Percentiles rank a stretch among this genome's conserved stretches.
Conservation (phyloP, 2,797 vertebrate genomes). For the Brachyrhaphis roseni region DNA sequence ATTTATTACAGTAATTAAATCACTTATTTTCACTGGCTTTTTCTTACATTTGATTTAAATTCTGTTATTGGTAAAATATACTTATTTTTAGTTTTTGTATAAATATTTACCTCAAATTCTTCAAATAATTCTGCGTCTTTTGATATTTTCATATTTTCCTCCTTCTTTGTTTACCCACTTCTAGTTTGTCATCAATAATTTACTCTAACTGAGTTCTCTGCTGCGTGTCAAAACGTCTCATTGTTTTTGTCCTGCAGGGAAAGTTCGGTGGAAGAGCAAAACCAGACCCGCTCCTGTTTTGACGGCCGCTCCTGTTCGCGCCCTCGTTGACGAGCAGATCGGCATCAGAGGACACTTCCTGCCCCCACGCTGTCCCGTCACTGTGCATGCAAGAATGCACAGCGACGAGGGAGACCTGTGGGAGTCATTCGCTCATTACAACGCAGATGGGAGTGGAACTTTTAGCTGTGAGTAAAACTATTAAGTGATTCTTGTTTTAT, state of each 20-base stretch:
- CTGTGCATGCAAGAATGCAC: constrained; percentile 63
- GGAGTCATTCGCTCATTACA: constrained; percentile 73
- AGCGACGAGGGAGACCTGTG: constrained; percentile 75
- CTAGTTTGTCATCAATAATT: neutral
- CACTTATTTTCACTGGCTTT: neutral
- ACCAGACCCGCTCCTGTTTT: constrained; percentile 51
- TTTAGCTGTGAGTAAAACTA: constrained; percentile 63
- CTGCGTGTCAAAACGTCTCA: neutral
- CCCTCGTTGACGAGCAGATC: constrained; percentile 70
- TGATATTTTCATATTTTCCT: neutral
- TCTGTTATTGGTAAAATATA: neutral
- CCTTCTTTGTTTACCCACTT: neutral
- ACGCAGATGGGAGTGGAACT: constrained; percentile 52
- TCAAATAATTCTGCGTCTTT: neutral
- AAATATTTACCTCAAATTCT: neutral
- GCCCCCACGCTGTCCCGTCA: constrained; percentile 60
- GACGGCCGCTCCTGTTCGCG: constrained; percentile 58
- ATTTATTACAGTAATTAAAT: neutral
- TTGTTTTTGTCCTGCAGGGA: constrained; percentile 11
- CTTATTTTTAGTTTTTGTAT: neutral
- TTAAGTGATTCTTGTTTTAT: neutral
- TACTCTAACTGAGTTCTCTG: neutral
- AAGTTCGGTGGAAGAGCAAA: constrained; percentile 50
- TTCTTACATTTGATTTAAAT: neutral
- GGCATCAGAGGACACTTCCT: constrained; percentile 62